Conservation (phyloP, 1,140 invertebrate species). For the Neomicropteryx cornuta region DNA sequence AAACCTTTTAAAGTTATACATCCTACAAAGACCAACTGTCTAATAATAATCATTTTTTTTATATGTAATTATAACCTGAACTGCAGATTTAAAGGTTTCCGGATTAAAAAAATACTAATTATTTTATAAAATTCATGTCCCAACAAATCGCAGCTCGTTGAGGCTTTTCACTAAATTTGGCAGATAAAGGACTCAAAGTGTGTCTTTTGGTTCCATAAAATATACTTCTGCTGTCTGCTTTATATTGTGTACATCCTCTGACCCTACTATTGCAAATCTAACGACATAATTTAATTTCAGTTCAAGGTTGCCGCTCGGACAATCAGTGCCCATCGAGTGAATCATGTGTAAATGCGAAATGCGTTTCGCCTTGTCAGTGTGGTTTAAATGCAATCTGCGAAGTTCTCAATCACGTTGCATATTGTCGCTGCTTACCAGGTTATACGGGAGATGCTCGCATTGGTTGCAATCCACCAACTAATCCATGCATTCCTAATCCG, state of each 20-base stretch:
- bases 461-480: constrained; percentile 47
- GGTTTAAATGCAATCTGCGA: constrained; percentile 66
- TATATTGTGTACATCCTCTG: constrained; percentile 9
- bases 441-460: constrained; percentile 58
- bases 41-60: no score
- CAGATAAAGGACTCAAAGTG: no score
- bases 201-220: constrained; percentile 1
- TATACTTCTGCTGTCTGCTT: constrained; percentile 2
- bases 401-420: constrained; percentile 57
- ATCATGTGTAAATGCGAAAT: constrained; percentile 64
- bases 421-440: constrained; percentile 65
- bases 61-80: no score
- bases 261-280: no score
- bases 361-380: constrained; percentile 64
- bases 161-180: no score
- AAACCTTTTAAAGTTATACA: no score
- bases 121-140: no score
- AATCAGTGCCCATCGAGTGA: constrained; percentile 55
- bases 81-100: no score
- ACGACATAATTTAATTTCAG: no score
- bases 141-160: no score
- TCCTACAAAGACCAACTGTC: no score
- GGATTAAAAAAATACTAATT: no score
- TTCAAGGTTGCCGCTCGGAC: constrained; percentile 55
- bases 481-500: constrained; percentile 73